A percentile compares a stretch with the other conserved stretches of the same genome.
Conservation (phyloP, 2,113 vertebrate genomes). For the Chamaetylas fuelleborni region DNA sequence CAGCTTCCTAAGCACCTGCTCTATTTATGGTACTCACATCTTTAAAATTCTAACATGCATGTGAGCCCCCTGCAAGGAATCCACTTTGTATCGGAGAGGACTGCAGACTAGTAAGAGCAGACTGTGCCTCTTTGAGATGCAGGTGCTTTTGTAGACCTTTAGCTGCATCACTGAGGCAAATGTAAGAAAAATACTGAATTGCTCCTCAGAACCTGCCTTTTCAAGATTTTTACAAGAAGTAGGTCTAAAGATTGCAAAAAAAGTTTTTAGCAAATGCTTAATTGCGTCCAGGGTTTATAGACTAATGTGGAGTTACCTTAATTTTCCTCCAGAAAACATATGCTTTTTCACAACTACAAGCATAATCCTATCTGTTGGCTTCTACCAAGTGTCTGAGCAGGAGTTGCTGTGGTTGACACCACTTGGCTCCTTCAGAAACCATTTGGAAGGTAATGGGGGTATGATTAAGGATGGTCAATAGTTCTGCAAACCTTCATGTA, state of each 20-base stretch:
- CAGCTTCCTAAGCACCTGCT: not conserved
- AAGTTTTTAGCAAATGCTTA: not conserved
- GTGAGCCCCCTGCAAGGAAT: not conserved
- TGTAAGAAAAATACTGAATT: not conserved
- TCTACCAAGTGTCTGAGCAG: not conserved
- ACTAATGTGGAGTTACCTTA: not conserved
- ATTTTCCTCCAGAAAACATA: not conserved
- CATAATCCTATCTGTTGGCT: not conserved
- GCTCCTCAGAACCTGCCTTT: not conserved
- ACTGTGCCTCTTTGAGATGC: not conserved
- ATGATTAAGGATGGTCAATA: not conserved
- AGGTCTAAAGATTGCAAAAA: not conserved
- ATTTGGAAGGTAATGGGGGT: not conserved
- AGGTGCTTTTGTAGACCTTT: not conserved
- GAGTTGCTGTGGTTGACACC: not conserved
- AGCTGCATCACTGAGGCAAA: not conserved
- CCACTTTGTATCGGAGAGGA: not conserved
- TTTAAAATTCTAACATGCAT: not conserved
- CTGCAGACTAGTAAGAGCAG: not conserved
- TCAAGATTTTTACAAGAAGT: not conserved
- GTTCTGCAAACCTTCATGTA: not conserved
- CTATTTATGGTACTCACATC: not conserved
- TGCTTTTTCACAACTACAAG: not conserved
- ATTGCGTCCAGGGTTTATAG: not conserved
- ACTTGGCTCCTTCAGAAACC: not conserved